Percentiles rank a stretch among this genome's conserved stretches.
phyloP scores from a whole-genome alignment of 1,140 invertebrate genomes.

The Drosophila kepulauana region DNA sequence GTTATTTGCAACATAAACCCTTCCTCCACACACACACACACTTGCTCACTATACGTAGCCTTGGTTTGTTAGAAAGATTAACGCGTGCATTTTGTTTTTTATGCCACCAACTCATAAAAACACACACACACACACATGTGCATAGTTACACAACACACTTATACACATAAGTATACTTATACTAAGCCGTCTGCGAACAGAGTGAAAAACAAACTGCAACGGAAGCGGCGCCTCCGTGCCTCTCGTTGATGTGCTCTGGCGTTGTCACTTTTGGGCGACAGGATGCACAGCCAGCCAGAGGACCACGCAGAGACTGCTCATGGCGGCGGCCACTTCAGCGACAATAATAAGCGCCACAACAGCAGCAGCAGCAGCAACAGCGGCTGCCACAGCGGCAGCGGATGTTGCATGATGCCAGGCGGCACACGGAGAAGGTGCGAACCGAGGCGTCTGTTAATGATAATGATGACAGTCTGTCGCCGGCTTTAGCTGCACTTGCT shows the following conservation, averaged over 20 bases:
- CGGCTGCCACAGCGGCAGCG: slow-evolving; percentile 27
- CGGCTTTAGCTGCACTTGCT: slow-evolving; percentile 62
- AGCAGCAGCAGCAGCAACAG: slow-evolving; percentile 2
- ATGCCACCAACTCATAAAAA: slow-evolving; percentile 63
- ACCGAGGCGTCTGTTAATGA: slow-evolving; percentile 75
- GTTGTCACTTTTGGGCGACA: slow-evolving; percentile 60
- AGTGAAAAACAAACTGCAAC: slow-evolving; percentile 75
- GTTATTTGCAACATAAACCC: slow-evolving; percentile 72
- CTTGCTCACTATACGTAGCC: slow-evolving; percentile 39
- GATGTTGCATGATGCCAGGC: slow-evolving; percentile 3
- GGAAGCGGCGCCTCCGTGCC: slow-evolving; percentile 67
- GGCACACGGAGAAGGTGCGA: slow-evolving; percentile 57
- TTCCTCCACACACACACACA: slow-evolving; percentile 32
- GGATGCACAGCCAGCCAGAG: slow-evolving; percentile 1
- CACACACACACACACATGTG: slow-evolving; percentile 30
- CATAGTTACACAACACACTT: slow-evolving; percentile 7
- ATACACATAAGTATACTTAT: slow-evolving; percentile 47
- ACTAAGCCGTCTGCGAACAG: slow-evolving; percentile 73
- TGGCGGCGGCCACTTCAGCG: slow-evolving; percentile 76
- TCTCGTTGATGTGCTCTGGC: slow-evolving; percentile 40
- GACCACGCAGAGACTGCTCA: slow-evolving; percentile 57
- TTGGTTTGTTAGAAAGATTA: slow-evolving; percentile 79
- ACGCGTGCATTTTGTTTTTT: slow-evolving; percentile 74
- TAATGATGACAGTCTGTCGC: slow-evolving; percentile 80
- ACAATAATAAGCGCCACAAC: slow-evolving; percentile 75